A percentile compares a stretch with the other conserved stretches of the same genome.
Evolutionary conservation across 2,113 vertebrate genomes (phyloP).

Genomic region (Scalopus aquaticus): DNA sequence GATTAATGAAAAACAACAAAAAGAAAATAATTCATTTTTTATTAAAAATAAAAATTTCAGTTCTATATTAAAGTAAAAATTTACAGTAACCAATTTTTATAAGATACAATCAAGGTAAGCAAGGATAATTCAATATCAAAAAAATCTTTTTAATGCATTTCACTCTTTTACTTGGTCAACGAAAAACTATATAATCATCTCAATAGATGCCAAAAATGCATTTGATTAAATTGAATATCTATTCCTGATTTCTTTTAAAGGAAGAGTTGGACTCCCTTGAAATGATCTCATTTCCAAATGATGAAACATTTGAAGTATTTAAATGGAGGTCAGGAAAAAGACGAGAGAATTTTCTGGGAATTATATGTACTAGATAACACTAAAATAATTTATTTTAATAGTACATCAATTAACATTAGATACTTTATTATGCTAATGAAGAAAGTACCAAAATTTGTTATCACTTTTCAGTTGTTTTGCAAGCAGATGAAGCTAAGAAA

Average conservation of each 20-base stretch:
- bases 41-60: too few species aligned
- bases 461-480: background rate
- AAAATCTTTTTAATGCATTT: conserved; percentile 41
- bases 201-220: background rate
- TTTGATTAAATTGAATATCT: background rate
- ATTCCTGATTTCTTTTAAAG: conserved; percentile 6
- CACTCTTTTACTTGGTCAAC: background rate
- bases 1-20: too few species aligned
- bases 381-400: background rate
- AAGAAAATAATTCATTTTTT: conserved; percentile 23
- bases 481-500: background rate
- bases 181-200: conserved; percentile 17
- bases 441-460: background rate
- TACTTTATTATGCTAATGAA: background rate
- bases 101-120: background rate
- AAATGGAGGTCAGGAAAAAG: background rate
- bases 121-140: background rate
- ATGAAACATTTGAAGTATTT: conserved; percentile 21
- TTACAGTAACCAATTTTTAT: too few species aligned
- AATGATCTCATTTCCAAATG: conserved; percentile 41
- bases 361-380: background rate
- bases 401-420: background rate
- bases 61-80: background rate
- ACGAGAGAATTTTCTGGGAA: background rate
- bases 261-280: background rate